These are phyloP conservation scores for Zaprionus lachaisei DNA, from an alignment of 1,140 invertebrate genomes.

Conservation along the genomic window DNA sequence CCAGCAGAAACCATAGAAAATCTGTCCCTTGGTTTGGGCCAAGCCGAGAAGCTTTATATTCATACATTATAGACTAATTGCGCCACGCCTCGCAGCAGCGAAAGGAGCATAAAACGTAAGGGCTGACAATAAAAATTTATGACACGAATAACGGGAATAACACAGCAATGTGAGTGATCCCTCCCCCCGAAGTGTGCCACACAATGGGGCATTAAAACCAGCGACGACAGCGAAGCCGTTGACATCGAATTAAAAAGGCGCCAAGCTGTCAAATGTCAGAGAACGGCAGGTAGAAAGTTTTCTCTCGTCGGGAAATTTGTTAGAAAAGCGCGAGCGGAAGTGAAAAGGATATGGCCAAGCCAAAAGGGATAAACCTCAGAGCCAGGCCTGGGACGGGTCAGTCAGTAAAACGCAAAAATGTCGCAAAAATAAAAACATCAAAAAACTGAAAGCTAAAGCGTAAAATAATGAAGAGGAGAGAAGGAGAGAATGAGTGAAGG, in stretches of 20 bases:
- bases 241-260: conserved; percentile 73
- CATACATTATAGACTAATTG: conserved; percentile 71
- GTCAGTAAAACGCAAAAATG: conserved; percentile 54
- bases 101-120: conserved; percentile 51
- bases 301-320: conserved; percentile 53
- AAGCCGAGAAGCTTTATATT: conserved; percentile 16
- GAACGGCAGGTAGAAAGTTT: conserved; percentile 51
- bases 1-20: conserved; percentile 25
- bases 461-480: conserved; percentile 54
- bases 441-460: conserved; percentile 58
- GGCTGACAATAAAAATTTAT: conserved; percentile 68
- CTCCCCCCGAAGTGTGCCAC: conserved; percentile 61
- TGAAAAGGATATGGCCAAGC: conserved; percentile 57
- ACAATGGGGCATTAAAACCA: conserved; percentile 64
- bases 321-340: conserved; percentile 35
- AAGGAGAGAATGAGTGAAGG: neutral
- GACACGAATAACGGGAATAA: conserved; percentile 54
- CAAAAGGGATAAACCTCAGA: conserved; percentile 21
- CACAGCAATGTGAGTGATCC: conserved; percentile 47
- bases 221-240: conserved; percentile 27
- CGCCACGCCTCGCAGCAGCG: conserved; percentile 27
- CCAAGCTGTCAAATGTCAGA: conserved; percentile 76
- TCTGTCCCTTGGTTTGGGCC: conserved; percentile 32
- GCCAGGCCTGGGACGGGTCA: conserved; percentile 27
- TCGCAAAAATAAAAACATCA: conserved; percentile 50